Evolutionary conservation across 2,113 vertebrate genomes (phyloP), one percentile per base, ranked within the genome.

Genomic region (Garra rufa): DNA sequence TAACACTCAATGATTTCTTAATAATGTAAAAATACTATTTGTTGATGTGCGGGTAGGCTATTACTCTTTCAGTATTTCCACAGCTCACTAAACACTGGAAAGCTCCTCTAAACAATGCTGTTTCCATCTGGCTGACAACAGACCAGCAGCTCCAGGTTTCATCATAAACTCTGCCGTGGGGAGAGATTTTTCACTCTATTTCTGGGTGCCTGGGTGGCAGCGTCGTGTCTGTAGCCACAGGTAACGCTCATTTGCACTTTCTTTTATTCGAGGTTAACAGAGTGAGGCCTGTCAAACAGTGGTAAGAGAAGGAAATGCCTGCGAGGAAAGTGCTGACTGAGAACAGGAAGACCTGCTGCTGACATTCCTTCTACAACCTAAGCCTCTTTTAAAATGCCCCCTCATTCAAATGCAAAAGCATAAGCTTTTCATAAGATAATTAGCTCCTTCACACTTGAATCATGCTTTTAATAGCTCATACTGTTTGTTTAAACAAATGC

Each of bases 101-200:
- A 91, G 88, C 92, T 88, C 90, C 89, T 86, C 90, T 8, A 55
- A 43, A 43, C 76, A 17, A 61, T 43, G 55, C 7, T 17, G 38
- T 19, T 63, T 19, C 77, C 77, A 63, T 4, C 14, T 9, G 55
- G 55, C 38, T 63, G 57, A 80, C 28, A 3, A 19, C 8, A 65
- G 24, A 48, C 41, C 9, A 28, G 57, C 76, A 19, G 41, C 38
- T 61, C 69, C 41, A 41, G 65, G 38, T 79, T 63, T 63, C 76
- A n/a, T 93, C 89, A 89, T 91, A 90, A 91, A 87, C 90, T 88
- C 89, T n/a, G 52, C 59, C 9, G 3, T 9, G 6, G 76, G 55
- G 34, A 43, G 59, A 80, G 17, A 26, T 24, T 34, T 4, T 34
- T 83, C 71, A 28, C 38, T 34, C 21, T 43, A 14, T 19, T 67